Evolutionary conservation across 1,140 invertebrate species (phyloP).

Genomic region (Onthophagus taurus): DNA sequence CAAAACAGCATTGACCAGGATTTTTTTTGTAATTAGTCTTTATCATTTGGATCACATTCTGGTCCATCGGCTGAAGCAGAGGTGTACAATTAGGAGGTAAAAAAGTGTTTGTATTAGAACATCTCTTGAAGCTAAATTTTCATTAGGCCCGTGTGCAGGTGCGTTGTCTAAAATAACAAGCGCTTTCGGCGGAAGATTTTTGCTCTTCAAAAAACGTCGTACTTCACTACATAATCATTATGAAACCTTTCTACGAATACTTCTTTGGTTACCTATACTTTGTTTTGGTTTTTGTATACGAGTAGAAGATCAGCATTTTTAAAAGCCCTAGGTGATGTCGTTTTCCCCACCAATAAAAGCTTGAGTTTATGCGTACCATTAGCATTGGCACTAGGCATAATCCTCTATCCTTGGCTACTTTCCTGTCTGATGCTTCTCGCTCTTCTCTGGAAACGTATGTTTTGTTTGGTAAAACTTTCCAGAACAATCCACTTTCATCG

Average conservation of each 20-base stretch:
- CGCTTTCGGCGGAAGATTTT: slow-evolving; percentile 35
- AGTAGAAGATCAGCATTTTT: not conserved
- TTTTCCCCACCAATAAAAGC: slow-evolving; percentile 4
- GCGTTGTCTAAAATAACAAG: slow-evolving; percentile 36
- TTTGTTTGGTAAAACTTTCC: slow-evolving; percentile 28
- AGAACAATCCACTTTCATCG: slow-evolving; percentile 32
- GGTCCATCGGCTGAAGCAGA: slow-evolving; percentile 41
- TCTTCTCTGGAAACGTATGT: slow-evolving; percentile 25
- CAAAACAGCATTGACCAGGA: not conserved
- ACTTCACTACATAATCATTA: slow-evolving; percentile 33
- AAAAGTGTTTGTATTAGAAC: slow-evolving; percentile 25
- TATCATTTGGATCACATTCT: slow-evolving; percentile 22
- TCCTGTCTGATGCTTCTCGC: slow-evolving; percentile 23
- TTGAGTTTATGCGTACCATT: slow-evolving; percentile 32
- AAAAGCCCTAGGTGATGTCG: not conserved
- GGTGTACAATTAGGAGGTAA: slow-evolving; percentile 40
- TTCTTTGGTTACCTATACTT: slow-evolving; percentile 6
- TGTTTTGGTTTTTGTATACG: slow-evolving; percentile 4
- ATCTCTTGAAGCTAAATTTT: slow-evolving; percentile 4
- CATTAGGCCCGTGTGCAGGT: slow-evolving; percentile 14
- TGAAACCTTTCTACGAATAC: slow-evolving; percentile 29
- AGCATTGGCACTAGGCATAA: slow-evolving; percentile 35
- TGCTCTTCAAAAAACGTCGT: slow-evolving; percentile 22
- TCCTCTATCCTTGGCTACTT: slow-evolving; percentile 33
- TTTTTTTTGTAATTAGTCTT: slow-evolving; percentile 2